Evolutionary conservation across 2,888 invertebrate species (phyloP).

Genomic region (Anthophora plumipes): DNA sequence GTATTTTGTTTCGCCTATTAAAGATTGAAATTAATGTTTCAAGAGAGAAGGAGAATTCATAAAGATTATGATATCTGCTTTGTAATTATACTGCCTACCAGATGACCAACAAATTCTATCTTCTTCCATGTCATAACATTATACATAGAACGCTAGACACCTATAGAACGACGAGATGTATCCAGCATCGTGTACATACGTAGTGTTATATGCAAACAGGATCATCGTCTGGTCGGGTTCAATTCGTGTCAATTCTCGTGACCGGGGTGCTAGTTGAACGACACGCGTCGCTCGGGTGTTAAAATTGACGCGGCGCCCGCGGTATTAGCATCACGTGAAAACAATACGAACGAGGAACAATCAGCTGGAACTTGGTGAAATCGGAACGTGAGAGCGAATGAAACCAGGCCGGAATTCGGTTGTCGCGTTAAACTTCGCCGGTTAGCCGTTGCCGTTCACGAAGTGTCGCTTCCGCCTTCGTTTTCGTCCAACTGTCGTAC

Average conservation of each 20-base stretch:
- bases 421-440: slow-evolving; percentile 22
- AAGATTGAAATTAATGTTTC: no score
- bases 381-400: slow-evolving; percentile 47
- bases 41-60: no score
- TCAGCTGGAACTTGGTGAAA: slow-evolving; percentile 58
- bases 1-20: no score
- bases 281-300: slow-evolving; percentile 52
- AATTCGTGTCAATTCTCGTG: slow-evolving; percentile 76
- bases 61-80: no score
- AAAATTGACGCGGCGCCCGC: slow-evolving; percentile 64
- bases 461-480: slow-evolving; percentile 15
- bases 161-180: slow-evolving; percentile 8
- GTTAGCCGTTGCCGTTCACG: slow-evolving; percentile 5
- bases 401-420: slow-evolving; percentile 45
- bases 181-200: slow-evolving; percentile 2
- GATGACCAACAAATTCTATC: background rate
- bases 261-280: slow-evolving; percentile 69
- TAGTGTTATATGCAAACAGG: slow-evolving; percentile 7
- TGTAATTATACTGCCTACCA: no score
- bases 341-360: slow-evolving; percentile 70
- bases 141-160: background rate
- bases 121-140: background rate
- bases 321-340: slow-evolving; percentile 72
- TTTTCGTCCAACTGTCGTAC: background rate
- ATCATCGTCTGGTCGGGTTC: slow-evolving; percentile 58